Base-by-base conservation (phyloP, 1,140 invertebrate genomes). In the Drosophila novamexicana region DNA sequence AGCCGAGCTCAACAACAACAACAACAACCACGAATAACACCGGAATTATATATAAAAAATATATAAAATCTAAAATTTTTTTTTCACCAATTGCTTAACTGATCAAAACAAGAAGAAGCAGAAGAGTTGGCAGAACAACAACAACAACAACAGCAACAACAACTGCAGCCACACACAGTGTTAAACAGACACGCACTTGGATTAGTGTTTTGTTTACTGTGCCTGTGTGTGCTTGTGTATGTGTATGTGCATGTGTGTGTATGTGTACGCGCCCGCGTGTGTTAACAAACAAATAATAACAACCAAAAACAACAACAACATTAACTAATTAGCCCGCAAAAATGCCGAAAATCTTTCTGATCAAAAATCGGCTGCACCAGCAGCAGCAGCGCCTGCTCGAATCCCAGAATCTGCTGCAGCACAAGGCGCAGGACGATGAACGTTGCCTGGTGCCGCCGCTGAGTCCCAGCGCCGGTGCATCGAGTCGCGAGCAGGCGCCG, bases 261-360 rank as follows among this genome's bases (percentile, higher is more conserved):
- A n/a, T 57, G 37, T 57, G 32, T 44, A 8, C 44, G 8, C 10
- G 39, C 54, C 58, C 6, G 42, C 64, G 67, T 70, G 70, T 64
- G 53, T 53, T 45, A 14, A 52, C 34, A 36, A 45, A 59, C 32
- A 45, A 44, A 50, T n/a, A 7, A 10, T 18, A 42, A 34, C 36
- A 66, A 49, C 12, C n/a, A 34, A 40, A n/a, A 50, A 65, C 12
- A 47, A 57, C 45, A 65, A 22, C 40, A 68, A 62, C 16, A 77
- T 18, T 47, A 58, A 45, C 6, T 9, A 8, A 44, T 14, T 16
- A 49, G 22, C 29, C n/a, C 8, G 53, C 53, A 94, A 85, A 70
- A 37, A 97, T 97, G 97, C 97, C 97, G 93, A 97, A 97, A 94
- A 97, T 97, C 92, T 97, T 97, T 93, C 93, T 97, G 73, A 97